A percentile compares a stretch with the other conserved stretches of the same genome.
phyloP scores from a whole-genome alignment of 2,888 invertebrate genomes.

The Lepidocyrtinus sp. region DNA sequence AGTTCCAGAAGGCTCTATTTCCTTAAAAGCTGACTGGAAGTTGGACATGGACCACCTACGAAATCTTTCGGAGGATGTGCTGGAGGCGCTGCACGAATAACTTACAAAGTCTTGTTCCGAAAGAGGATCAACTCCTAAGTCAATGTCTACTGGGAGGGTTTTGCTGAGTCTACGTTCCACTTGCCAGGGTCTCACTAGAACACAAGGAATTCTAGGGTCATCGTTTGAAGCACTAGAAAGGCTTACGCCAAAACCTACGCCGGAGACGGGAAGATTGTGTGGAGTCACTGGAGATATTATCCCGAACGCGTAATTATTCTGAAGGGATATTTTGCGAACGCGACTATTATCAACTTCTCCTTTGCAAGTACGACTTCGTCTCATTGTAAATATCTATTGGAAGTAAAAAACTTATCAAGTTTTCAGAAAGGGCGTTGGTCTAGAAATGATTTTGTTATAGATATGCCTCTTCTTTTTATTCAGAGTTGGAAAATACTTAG shows the following conservation, averaged over 20 bases:
- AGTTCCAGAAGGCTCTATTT: slow-evolving; percentile 45
- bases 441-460: background rate
- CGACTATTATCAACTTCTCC: background rate
- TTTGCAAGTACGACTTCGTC: slow-evolving; percentile 22
- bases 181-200: slow-evolving; percentile 37
- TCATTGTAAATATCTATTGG: slow-evolving; percentile 20
- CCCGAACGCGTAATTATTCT: slow-evolving; percentile 64
- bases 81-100: slow-evolving; percentile 5
- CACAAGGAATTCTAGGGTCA: slow-evolving; percentile 38
- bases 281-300: slow-evolving; percentile 60
- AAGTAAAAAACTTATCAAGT: background rate
- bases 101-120: background rate
- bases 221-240: slow-evolving; percentile 20
- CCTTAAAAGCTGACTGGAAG: slow-evolving; percentile 53
- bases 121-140: slow-evolving; percentile 44
- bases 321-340: slow-evolving; percentile 58
- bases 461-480: background rate
- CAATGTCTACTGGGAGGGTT: slow-evolving; percentile 16
- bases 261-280: slow-evolving; percentile 23
- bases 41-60: slow-evolving; percentile 63
- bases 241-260: too few relatives aligned
- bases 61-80: slow-evolving; percentile 30
- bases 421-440: background rate
- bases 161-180: slow-evolving; percentile 27
- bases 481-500: background rate